These are phyloP conservation scores for Puntigrus tetrazona DNA, from an alignment of 2,113 vertebrate species.

Conservation along the genomic window DNA sequence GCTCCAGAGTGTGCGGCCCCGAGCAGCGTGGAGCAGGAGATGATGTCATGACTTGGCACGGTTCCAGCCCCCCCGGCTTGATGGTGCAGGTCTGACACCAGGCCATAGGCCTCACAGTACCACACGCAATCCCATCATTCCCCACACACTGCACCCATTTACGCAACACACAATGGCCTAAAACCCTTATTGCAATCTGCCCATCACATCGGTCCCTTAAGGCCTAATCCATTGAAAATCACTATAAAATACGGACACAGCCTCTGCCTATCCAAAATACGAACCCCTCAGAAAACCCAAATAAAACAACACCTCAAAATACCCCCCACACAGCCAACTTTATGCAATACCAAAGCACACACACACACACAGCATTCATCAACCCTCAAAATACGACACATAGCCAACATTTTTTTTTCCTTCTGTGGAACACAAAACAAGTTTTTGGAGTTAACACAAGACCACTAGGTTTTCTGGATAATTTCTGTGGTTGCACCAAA, in stretches of 20 bases:
- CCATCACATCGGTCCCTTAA: conserved; percentile 13
- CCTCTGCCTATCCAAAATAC: background rate
- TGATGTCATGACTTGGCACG: conserved; percentile 60
- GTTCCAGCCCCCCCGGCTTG: conserved; percentile 44
- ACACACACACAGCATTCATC: background rate
- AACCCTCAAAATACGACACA: background rate
- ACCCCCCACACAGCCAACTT: conserved; percentile 8
- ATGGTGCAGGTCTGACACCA: conserved; percentile 39
- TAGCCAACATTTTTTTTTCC: background rate
- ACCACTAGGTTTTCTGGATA: background rate
- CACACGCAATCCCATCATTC: conserved; percentile 40
- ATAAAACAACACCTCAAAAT: conserved; percentile 18
- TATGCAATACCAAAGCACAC: background rate
- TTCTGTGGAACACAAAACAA: conserved; percentile 3
- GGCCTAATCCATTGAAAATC: conserved; percentile 29
- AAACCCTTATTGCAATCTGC: conserved; percentile 26
- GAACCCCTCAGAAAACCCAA: background rate
- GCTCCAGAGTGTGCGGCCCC: conserved; percentile 54
- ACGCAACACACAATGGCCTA: conserved; percentile 31
- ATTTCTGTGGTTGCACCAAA: background rate
- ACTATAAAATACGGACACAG: background rate
- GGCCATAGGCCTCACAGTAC: conserved; percentile 40
- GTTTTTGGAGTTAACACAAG: background rate
- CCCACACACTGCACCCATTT: conserved; percentile 41
- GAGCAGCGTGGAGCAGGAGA: conserved; percentile 55